Conservation (phyloP, 1,140 invertebrate genomes). For the Proales similis region DNA sequence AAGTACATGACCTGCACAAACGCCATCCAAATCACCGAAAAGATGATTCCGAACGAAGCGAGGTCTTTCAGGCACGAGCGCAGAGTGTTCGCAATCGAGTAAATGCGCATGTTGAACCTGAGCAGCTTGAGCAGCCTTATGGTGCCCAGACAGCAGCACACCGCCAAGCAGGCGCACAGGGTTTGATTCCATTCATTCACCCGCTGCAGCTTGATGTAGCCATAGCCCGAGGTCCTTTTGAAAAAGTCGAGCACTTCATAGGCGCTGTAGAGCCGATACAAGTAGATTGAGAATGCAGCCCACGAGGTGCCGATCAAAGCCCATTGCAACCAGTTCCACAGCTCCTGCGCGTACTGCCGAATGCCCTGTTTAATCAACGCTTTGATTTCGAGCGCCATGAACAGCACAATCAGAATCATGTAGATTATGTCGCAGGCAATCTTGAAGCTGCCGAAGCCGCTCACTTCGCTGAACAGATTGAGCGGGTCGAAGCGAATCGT, state of each 20-base stretch:
- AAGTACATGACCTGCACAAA: conserved; percentile 9
- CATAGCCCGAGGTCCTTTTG: conserved; percentile 53
- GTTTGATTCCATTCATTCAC: conserved; percentile 54
- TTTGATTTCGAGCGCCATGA: conserved; percentile 52
- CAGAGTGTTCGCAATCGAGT: conserved; percentile 46
- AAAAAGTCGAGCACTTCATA: conserved; percentile 49
- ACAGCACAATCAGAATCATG: conserved; percentile 54
- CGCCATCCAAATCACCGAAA: conserved; percentile 12
- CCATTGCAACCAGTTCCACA: conserved; percentile 55
- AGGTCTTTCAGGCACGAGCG: background rate
- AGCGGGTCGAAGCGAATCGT: conserved; percentile 55
- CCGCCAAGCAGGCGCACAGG: conserved; percentile 54
- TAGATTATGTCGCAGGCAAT: conserved; percentile 34
- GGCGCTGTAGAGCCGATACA: conserved; percentile 49
- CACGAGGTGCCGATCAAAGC: conserved; percentile 39
- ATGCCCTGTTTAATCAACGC: conserved; percentile 41
- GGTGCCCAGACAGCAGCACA: conserved; percentile 55
- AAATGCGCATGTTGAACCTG: conserved; percentile 52
- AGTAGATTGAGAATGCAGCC: conserved; percentile 49
- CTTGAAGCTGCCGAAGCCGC: conserved; percentile 44
- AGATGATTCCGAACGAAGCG: background rate
- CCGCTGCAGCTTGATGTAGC: conserved; percentile 55
- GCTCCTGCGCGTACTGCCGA: conserved; percentile 47
- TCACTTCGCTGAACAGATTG: conserved; percentile 38
- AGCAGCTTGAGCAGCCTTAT: conserved; percentile 57